Conservation (phyloP, 2,888 invertebrate species). For the Dendrolimus houi region DNA sequence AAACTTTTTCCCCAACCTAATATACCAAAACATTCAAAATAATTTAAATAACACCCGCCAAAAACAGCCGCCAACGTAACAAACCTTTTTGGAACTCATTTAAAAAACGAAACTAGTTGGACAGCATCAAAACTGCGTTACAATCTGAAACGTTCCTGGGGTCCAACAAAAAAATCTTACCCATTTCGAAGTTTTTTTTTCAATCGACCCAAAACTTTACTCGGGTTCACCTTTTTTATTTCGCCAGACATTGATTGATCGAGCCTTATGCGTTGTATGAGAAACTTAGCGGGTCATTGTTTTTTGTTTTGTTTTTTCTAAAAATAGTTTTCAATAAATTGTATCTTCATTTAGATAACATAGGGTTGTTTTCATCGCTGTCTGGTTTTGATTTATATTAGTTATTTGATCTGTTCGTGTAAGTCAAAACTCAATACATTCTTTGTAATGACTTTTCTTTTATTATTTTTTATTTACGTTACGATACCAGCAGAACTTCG, state of each 20-base stretch:
- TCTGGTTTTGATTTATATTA: conserved; percentile 5
- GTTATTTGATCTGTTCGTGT: neutral
- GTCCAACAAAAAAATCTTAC: neutral
- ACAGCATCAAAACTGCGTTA: neutral
- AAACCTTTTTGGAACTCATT: neutral
- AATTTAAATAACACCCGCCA: no score
- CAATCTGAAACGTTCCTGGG: neutral
- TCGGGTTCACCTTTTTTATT: conserved; percentile 71
- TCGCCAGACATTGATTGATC: conserved; percentile 73
- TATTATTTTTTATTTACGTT: no score
- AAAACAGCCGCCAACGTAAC: neutral
- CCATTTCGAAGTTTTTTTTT: conserved; percentile 31
- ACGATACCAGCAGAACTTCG: no score
- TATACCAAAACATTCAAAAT: no score
- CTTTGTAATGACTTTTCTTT: neutral
- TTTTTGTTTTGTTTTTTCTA: conserved; percentile 46
- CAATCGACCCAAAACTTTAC: conserved; percentile 52
- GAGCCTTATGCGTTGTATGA: conserved; percentile 66
- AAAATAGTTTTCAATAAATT: conserved; percentile 50
- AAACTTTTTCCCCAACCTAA: no score
- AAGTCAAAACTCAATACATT: no score
- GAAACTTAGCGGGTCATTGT: conserved; percentile 60
- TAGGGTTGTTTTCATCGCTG: conserved; percentile 15
- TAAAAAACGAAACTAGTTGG: neutral
- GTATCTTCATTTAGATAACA: conserved; percentile 61